Evolutionary conservation across 2,888 invertebrate genomes (phyloP).

Genomic region (Tuberolachnus salignus): DNA sequence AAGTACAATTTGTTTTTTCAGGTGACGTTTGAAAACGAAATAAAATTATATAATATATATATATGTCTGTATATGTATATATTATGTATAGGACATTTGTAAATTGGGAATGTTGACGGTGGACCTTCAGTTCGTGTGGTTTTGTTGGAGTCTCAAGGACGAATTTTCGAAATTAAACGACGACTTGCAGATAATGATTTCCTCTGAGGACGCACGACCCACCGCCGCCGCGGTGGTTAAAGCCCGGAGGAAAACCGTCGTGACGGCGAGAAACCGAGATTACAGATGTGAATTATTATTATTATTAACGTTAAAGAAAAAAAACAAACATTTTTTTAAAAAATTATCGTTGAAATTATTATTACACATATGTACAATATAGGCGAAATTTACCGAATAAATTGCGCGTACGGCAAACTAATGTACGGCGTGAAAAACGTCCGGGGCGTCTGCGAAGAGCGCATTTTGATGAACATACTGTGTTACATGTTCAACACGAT

Average conservation of each 20-base stretch:
- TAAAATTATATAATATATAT: no score
- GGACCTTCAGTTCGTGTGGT: slow-evolving; percentile 54
- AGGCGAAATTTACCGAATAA: slow-evolving; percentile 9
- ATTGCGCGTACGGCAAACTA: not conserved
- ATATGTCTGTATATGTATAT: no score
- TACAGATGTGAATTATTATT: slow-evolving; percentile 12
- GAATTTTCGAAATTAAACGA: slow-evolving; percentile 41
- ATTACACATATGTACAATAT: not conserved
- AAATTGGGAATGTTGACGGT: slow-evolving; percentile 55
- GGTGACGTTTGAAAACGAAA: not conserved
- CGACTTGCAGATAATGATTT: not conserved
- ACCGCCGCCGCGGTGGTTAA: not conserved
- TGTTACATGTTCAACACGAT: slow-evolving; percentile 57
- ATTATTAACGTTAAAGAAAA: not conserved
- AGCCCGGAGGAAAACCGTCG: not conserved
- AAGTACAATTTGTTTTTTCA: slow-evolving; percentile 25
- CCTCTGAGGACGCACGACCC: not conserved
- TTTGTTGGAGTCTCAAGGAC: slow-evolving; percentile 42
- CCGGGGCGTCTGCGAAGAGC: slow-evolving; percentile 27
- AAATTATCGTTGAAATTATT: not conserved
- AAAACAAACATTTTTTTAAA: not conserved
- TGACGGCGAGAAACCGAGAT: not conserved
- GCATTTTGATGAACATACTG: slow-evolving; percentile 45
- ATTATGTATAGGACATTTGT: slow-evolving; percentile 57
- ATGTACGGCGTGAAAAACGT: not conserved